Evolutionary conservation across 1,140 invertebrate species (phyloP).

Genomic region (Sogatella furcifera): DNA sequence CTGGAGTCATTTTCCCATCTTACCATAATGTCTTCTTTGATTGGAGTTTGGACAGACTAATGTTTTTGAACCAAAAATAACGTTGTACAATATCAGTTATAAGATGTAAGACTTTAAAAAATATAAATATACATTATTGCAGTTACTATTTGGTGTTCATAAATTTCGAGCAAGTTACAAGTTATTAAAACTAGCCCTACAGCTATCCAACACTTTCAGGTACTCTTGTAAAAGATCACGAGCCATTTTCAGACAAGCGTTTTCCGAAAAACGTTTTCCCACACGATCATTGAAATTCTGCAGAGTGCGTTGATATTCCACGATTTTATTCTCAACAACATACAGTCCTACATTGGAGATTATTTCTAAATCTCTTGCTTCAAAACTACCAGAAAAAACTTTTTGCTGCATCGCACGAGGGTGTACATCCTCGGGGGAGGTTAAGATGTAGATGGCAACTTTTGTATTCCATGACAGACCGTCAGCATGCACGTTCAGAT

Average conservation of each 20-base stretch:
- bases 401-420: slow-evolving; percentile 27
- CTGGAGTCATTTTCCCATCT: too few relatives aligned
- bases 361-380: slow-evolving; percentile 21
- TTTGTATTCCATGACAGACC: slow-evolving; percentile 43
- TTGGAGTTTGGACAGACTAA: too few relatives aligned
- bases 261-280: slow-evolving; percentile 5
- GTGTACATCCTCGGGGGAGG: slow-evolving; percentile 21
- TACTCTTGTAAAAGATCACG: slow-evolving; percentile 29
- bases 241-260: slow-evolving; percentile 28
- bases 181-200: slow-evolving; percentile 1
- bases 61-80: too few relatives aligned
- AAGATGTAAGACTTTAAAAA: too few relatives aligned
- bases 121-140: too few relatives aligned
- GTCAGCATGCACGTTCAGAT: slow-evolving; percentile 39
- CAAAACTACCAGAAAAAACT: slow-evolving; percentile 29
- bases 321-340: slow-evolving; percentile 27
- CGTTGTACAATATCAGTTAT: too few relatives aligned
- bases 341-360: slow-evolving; percentile 20
- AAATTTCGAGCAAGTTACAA: too few relatives aligned
- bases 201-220: slow-evolving; percentile 23
- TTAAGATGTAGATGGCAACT: slow-evolving; percentile 31
- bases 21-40: too few relatives aligned
- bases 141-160: too few relatives aligned
- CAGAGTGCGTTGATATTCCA: slow-evolving; percentile 20
- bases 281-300: slow-evolving; percentile 22